Percentiles rank a stretch among this genome's conserved stretches.
phyloP scores from a whole-genome alignment of 2,888 invertebrate genomes.

The Epsilonema sp. region DNA sequence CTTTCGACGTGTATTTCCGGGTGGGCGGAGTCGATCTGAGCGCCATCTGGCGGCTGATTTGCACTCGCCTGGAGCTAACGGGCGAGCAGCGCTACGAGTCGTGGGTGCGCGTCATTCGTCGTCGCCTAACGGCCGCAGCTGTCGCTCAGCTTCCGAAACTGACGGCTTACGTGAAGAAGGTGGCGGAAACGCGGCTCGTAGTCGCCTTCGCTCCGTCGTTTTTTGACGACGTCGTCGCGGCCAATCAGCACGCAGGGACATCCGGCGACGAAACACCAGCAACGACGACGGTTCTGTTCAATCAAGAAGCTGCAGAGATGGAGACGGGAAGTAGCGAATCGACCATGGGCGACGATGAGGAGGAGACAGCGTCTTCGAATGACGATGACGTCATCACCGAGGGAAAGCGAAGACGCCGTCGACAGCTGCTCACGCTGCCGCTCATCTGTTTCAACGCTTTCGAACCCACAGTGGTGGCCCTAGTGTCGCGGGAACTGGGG shows the following conservation, averaged over 20 bases:
- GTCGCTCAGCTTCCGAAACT: background rate
- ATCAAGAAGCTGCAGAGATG: too few relatives aligned
- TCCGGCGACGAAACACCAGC: too few relatives aligned
- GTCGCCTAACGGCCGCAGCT: background rate
- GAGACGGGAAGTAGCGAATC: too few relatives aligned
- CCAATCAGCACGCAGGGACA: too few relatives aligned
- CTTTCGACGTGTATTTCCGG: background rate
- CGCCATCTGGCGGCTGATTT: background rate
- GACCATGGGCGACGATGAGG: too few relatives aligned
- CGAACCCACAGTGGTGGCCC: conserved; percentile 3
- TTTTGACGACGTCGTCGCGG: background rate
- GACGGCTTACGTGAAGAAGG: conserved; percentile 2
- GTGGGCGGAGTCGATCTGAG: background rate
- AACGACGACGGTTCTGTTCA: too few relatives aligned
- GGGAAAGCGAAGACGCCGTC: too few relatives aligned
- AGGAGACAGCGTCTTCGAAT: too few relatives aligned
- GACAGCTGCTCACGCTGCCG: conserved; percentile 1
- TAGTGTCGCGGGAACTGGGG: too few relatives aligned
- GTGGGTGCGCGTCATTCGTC: background rate
- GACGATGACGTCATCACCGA: too few relatives aligned
- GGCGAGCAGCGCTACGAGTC: too few relatives aligned
- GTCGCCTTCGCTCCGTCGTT: conserved; percentile 1
- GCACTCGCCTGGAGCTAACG: background rate
- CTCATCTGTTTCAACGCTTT: conserved; percentile 1
- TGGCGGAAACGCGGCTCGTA: background rate